A percentile compares a stretch with the other conserved stretches of the same genome.
Evolutionary conservation across 2,797 vertebrate species (phyloP).

Genomic region (Loris lydekkerianus): DNA sequence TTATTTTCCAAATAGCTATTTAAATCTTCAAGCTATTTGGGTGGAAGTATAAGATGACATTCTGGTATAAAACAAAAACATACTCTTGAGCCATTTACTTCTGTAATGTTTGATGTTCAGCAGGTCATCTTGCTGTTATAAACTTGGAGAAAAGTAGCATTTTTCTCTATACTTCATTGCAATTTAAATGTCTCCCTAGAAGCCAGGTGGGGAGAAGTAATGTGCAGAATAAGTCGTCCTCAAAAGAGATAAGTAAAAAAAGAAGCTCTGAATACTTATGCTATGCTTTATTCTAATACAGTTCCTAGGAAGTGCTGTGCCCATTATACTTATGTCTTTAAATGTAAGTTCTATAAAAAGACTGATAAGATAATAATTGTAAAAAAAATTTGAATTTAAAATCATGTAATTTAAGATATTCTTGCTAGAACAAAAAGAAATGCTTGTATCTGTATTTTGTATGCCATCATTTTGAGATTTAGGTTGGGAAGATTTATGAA

Average conservation of each 20-base stretch:
- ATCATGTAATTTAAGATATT: neutral
- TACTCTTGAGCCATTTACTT: neutral
- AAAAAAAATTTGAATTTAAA: slow-evolving; percentile 42
- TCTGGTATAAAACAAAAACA: slow-evolving; percentile 45
- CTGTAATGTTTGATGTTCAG: neutral
- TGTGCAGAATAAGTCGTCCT: slow-evolving; percentile 10
- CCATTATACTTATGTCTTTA: neutral
- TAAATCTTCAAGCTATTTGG: neutral
- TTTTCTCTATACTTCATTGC: slow-evolving; percentile 42
- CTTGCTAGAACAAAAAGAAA: slow-evolving; percentile 6
- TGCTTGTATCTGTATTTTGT: neutral
- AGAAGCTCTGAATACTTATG: neutral
- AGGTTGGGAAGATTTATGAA: neutral
- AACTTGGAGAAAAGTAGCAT: slow-evolving; percentile 22
- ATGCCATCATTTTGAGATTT: neutral
- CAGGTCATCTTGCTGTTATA: neutral
- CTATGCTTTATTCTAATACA: neutral
- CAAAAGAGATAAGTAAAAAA: neutral
- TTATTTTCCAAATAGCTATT: neutral
- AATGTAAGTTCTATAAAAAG: slow-evolving; percentile 49
- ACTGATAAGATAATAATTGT: neutral
- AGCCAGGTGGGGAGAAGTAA: neutral
- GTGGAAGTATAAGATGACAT: neutral
- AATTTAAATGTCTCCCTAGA: slow-evolving; percentile 55
- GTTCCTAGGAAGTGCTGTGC: neutral